A percentile compares a stretch with the other conserved stretches of the same genome.
Evolutionary conservation across 2,888 invertebrate genomes (phyloP).

Genomic region (Phytoseiulus persimilis): DNA sequence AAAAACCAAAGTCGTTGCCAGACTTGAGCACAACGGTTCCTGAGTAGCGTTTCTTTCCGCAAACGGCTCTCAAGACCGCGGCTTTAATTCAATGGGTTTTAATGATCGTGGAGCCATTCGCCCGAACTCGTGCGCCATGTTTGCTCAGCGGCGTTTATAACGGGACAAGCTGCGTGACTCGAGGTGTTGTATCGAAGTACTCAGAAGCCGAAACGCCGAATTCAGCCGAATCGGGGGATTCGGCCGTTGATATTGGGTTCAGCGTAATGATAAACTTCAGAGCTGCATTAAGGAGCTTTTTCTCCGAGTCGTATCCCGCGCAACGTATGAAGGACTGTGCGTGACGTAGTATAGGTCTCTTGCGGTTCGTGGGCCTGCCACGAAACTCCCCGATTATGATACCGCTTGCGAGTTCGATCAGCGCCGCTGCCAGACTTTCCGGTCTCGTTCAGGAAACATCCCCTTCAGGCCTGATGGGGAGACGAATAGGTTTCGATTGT

Average conservation of each 20-base stretch:
- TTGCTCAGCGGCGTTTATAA: background rate
- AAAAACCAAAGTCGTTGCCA: background rate
- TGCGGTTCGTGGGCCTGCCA: too few species aligned
- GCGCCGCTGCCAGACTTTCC: too few species aligned
- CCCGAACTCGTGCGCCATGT: background rate
- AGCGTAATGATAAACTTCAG: background rate
- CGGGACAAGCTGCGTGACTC: background rate
- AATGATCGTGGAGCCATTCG: background rate
- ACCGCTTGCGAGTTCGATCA: too few species aligned
- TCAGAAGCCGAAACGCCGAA: background rate
- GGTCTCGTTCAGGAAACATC: too few species aligned
- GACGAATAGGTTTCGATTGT: too few species aligned
- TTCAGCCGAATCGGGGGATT: background rate
- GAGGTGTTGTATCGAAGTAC: background rate
- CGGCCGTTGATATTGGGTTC: background rate
- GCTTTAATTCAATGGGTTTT: background rate
- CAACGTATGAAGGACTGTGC: background rate
- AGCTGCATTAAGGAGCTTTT: background rate
- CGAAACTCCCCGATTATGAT: too few species aligned
- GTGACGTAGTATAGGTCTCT: too few species aligned
- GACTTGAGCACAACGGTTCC: background rate
- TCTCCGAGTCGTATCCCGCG: background rate
- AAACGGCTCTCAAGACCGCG: background rate
- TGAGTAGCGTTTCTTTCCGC: background rate
- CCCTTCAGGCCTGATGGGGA: too few species aligned